Evolutionary conservation across 2,797 vertebrate genomes (phyloP), one percentile per base, ranked within the genome.

Genomic region (Notamacropus eugenii): DNA sequence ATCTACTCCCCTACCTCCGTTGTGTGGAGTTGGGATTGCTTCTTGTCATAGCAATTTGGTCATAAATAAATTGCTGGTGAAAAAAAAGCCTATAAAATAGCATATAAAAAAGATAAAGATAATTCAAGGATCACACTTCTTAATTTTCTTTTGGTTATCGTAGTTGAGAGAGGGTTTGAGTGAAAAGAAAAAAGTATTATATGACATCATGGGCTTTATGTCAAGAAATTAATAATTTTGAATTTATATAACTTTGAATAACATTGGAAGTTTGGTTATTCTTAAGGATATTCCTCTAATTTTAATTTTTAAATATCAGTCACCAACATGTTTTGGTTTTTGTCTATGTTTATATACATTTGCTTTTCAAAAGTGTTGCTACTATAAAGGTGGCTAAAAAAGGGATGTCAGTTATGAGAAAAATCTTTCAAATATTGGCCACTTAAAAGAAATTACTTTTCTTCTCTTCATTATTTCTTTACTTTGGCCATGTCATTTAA

Each of bases 31-130:
- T 97, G 94, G 91, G 55, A 96, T 95, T 92, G 92, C 87, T 90
- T 98, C 31, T 34, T 97, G 94, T 93, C 62, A 96, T 62, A 91
- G 92, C 96, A 97, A 97, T 96, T 91, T 96, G 90, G 97, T 96
- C 93, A 96, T 96, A 96, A 97, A 98, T 92, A 96, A 95, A 95
- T 95, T 98, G 54, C 67, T 92, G 31, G 13, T 92, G 9, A 16
- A 94, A 93, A 93, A 74, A 90, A 55, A 95, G 14, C 5, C 93
- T 90, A 54, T 10, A 93, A 62, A 13, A 62, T 27, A 91, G 1
- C 40, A 24, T 93, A 56, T 90, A 96, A 93, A 94, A 29, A 92
- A 67, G 91, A 94, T 91, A 19, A n/a, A 92, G 93, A 93, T 93
- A 95, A 58, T 31, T 94, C 29, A 52, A 87, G 12, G 87, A 46